Evolutionary conservation across 2,888 invertebrate genomes (phyloP), one percentile per base, ranked within the genome.

Genomic region (Andricus quercusramuli): DNA sequence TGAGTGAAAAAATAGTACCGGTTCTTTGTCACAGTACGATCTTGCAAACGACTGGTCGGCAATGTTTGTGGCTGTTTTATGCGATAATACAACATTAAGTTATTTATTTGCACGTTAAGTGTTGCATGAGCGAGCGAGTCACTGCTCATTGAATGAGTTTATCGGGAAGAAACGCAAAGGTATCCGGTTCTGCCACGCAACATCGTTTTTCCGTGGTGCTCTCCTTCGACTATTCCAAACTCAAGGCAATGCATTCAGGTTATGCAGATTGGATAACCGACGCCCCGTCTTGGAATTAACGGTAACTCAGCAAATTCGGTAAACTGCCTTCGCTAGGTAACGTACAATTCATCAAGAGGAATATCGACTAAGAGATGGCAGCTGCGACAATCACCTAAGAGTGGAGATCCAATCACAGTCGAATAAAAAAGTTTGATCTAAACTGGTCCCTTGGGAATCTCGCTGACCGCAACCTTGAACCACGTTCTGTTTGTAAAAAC

Each of bases 221-320:
- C 25, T 79, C 83, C 84, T 81, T 68, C 76, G 64, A 87, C 85
- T 85, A 86, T 84, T 85, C 64, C 80, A 51, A 81, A 82, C 84
- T 83, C 84, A 79, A 76, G 85, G 84, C 83, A 78, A 82, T 83
- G 84, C 77, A 85, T 90, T 88, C 88, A 83, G 88, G 90, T 89
- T 90, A 89, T 90, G 89, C 88, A 89, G 87, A 90, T 89, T 78
- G 79, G 82, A 86, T 84, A 82, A 85, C 78, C 77, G 84, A 86
- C 62, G 22, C 25, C 20, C 6, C 83, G 85, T 83, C 80, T 80
- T 82, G 81, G 32, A 32, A 81, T 81, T 76, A 77, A 64, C 22
- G 44, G 41, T 65, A 70, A 29, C 47, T 66, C 15, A 65, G 65
- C 20, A 79, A 79, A 79, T 79, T 79, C 74, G 74, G 74, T 76